Evolutionary conservation across 2,888 invertebrate genomes (phyloP).

Genomic region (Lumbricus terrestris): DNA sequence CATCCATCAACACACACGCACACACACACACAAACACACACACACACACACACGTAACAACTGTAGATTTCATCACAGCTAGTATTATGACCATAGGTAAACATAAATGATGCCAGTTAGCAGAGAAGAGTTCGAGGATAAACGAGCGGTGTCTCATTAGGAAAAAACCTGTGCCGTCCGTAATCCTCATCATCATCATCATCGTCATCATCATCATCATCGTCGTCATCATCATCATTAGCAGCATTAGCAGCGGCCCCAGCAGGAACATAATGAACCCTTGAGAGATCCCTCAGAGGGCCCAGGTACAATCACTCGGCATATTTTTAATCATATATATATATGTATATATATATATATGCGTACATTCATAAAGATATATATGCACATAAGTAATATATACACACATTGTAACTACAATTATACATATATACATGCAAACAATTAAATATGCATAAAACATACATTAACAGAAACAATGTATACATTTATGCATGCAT

Average conservation of each 20-base stretch:
- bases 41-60: too few relatives aligned
- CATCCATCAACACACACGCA: too few relatives aligned
- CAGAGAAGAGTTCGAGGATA: not conserved
- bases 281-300: not conserved
- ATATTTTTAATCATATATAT: not conserved
- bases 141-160: not conserved
- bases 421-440: not conserved
- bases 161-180: not conserved
- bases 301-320: not conserved
- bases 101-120: not conserved
- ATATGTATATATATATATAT: too few relatives aligned
- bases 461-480: too few relatives aligned
- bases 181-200: not conserved
- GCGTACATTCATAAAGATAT: not conserved
- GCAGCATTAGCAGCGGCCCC: too few relatives aligned
- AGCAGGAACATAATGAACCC: not conserved
- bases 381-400: too few relatives aligned
- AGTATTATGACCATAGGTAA: not conserved
- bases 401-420: too few relatives aligned
- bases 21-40: too few relatives aligned
- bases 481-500: too few relatives aligned
- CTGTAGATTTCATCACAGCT: too few relatives aligned
- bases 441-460: not conserved
- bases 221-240: too few relatives aligned
- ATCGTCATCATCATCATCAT: too few relatives aligned